Evolutionary conservation across 2,113 vertebrate species (phyloP).

Genomic region (Gobiocypris rarus): DNA sequence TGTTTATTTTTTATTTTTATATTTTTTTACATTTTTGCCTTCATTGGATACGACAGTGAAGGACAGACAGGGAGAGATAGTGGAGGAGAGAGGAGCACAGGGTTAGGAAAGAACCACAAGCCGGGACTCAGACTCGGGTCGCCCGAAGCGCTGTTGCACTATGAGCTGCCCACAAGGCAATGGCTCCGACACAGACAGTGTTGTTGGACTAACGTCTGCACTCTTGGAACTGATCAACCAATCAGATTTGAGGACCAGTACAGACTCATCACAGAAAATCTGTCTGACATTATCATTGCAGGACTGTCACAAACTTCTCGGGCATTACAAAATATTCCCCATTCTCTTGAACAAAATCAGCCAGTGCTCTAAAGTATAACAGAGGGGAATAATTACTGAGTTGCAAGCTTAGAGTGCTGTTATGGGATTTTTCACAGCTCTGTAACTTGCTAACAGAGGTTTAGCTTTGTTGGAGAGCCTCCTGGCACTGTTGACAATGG

Average conservation of each 20-base stretch:
- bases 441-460: slow-evolving; percentile 44
- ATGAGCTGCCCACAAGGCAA: too few relatives aligned
- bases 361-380: slow-evolving; percentile 30
- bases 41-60: too few relatives aligned
- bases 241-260: not conserved
- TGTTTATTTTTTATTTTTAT: too few relatives aligned
- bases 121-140: too few relatives aligned
- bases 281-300: slow-evolving; percentile 21
- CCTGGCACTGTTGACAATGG: slow-evolving; percentile 28
- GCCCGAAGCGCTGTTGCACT: too few relatives aligned
- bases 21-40: too few relatives aligned
- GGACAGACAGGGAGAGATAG: too few relatives aligned
- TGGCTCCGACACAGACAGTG: too few relatives aligned
- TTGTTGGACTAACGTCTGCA: too few relatives aligned
- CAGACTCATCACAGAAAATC: not conserved
- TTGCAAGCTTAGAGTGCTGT: slow-evolving; percentile 30
- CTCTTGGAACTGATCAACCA: too few relatives aligned
- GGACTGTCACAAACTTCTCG: not conserved
- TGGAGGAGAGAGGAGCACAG: too few relatives aligned
- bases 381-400: slow-evolving; percentile 44
- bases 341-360: slow-evolving; percentile 30
- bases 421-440: slow-evolving; percentile 42
- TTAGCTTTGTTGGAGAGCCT: slow-evolving; percentile 37
- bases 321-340: not conserved
- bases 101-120: too few relatives aligned